Percentiles rank a stretch among this genome's conserved stretches.
Conservation (phyloP, 2,888 invertebrate species). For the Ischnus inquisitorius region DNA sequence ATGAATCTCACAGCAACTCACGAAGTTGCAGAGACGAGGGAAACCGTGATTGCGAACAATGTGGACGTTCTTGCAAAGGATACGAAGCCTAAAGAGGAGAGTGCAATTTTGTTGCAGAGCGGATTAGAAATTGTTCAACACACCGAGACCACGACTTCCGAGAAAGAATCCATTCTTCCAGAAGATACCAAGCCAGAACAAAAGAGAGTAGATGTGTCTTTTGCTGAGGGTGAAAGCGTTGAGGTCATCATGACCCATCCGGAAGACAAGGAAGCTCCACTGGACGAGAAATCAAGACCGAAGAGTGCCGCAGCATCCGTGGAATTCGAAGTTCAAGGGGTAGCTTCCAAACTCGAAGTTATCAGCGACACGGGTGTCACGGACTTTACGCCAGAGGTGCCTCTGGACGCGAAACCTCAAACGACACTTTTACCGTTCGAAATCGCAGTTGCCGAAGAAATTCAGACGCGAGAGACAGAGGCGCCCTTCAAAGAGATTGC, state of each 20-base stretch:
- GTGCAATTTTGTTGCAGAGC: constrained; percentile 83
- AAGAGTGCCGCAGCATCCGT: constrained; percentile 77
- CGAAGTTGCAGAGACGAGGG: constrained; percentile 81
- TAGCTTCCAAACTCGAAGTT: constrained; percentile 80
- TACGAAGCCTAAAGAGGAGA: constrained; percentile 77
- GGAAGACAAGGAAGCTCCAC: constrained; percentile 82
- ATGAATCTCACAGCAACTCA: constrained; percentile 78
- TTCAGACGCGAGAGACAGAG: constrained; percentile 81
- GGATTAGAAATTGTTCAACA: constrained; percentile 85
- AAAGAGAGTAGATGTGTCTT: constrained; percentile 86
- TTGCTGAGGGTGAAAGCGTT: constrained; percentile 88
- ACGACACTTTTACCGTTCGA: constrained; percentile 78
- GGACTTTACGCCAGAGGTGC: constrained; percentile 70
- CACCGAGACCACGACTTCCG: constrained; percentile 85
- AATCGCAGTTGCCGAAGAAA: constrained; percentile 80
- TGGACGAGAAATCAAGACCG: constrained; percentile 74
- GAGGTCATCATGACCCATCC: constrained; percentile 86
- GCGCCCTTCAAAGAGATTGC: constrained; percentile 85
- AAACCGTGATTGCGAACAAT: constrained; percentile 78
- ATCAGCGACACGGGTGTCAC: constrained; percentile 76
- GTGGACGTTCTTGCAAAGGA: constrained; percentile 82
- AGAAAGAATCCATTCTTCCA: constrained; percentile 86
- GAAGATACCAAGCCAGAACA: constrained; percentile 86
- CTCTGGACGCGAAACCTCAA: constrained; percentile 74
- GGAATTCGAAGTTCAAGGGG: constrained; percentile 78